phyloP scores from a whole-genome alignment of 2,888 invertebrate species.

The Eupithecia vulgata region DNA sequence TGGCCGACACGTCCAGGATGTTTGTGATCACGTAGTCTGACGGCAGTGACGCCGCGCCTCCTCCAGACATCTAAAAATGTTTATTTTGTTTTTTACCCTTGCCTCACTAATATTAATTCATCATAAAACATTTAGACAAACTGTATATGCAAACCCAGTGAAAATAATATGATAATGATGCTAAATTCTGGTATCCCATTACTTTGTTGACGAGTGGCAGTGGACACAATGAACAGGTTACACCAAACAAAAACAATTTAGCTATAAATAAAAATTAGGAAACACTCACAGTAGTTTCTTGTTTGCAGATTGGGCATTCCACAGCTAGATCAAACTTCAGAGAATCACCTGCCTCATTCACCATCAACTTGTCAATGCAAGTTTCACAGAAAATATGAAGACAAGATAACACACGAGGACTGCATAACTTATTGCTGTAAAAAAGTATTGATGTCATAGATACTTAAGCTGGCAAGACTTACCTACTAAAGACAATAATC shows the following conservation, averaged over 20 bases:
- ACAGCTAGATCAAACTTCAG: conserved; percentile 86
- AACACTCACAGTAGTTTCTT: conserved; percentile 89
- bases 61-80: conserved; percentile 85
- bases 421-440: conserved; percentile 88
- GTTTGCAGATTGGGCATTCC: conserved; percentile 92
- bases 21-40: conserved; percentile 94
- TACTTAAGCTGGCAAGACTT: not conserved
- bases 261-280: not conserved
- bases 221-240: not conserved
- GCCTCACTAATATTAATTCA: not conserved
- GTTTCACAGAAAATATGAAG: conserved; percentile 97
- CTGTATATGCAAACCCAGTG: not conserved
- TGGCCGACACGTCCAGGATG: conserved; percentile 91
- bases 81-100: not conserved
- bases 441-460: conserved; percentile 1
- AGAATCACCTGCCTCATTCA: conserved; percentile 88
- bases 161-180: not conserved
- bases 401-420: conserved; percentile 95
- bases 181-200: not conserved
- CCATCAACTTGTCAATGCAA: conserved; percentile 92
- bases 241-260: not conserved
- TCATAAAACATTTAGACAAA: not conserved
- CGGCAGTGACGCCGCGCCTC: conserved; percentile 91
- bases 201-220: not conserved
- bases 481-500: not conserved